A percentile compares a stretch with the other conserved stretches of the same genome.
Evolutionary conservation across 2,888 invertebrate species (phyloP).

Genomic region (Elegia similella): DNA sequence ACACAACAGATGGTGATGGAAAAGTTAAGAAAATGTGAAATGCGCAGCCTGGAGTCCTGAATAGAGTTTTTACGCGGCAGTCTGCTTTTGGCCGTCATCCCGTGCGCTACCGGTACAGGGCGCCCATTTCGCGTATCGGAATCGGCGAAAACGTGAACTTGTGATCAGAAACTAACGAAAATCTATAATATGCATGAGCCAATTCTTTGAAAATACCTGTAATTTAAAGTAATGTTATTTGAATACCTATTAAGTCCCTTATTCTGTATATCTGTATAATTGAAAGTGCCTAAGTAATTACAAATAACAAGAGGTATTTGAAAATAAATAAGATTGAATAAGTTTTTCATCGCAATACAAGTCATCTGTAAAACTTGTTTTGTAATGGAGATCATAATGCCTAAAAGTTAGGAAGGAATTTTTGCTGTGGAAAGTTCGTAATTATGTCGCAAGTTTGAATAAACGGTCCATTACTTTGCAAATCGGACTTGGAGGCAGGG

Average conservation of each 20-base stretch:
- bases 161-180: not conserved
- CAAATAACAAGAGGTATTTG: no score
- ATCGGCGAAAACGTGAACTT: not conserved
- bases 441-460: not conserved
- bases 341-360: no score
- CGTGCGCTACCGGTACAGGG: not conserved
- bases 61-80: not conserved
- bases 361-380: not conserved
- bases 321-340: no score
- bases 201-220: no score
- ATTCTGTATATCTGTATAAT: no score
- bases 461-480: not conserved
- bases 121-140: not conserved
- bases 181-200: no score
- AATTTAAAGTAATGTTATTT: no score
- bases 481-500: not conserved
- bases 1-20: conserved; percentile 1
- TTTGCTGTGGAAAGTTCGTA: not conserved
- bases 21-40: conserved; percentile 1
- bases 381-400: not conserved
- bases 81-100: not conserved
- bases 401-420: not conserved
- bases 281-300: no score
- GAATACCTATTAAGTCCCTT: no score
- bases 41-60: conserved; percentile 5